Evolutionary conservation across 1,140 invertebrate genomes (phyloP).

Genomic region (Ectropis grisescens): DNA sequence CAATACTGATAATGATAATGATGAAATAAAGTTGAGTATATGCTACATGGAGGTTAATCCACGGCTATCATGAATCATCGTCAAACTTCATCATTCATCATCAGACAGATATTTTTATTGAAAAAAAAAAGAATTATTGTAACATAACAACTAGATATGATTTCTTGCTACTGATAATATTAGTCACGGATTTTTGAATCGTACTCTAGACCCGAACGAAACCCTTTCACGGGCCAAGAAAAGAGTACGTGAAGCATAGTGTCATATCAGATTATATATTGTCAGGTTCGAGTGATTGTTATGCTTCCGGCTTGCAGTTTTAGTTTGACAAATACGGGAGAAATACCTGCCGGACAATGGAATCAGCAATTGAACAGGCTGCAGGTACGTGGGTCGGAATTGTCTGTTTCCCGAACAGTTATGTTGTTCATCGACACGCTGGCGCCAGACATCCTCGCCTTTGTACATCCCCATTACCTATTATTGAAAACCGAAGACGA

Average conservation of each 20-base stretch:
- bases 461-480: slow-evolving; percentile 28
- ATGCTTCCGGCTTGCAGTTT: slow-evolving; percentile 46
- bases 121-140: too few relatives aligned
- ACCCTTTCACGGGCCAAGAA: slow-evolving; percentile 14
- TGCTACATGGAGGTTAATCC: too few relatives aligned
- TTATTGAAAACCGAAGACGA: slow-evolving; percentile 13
- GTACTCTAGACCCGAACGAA: slow-evolving; percentile 1
- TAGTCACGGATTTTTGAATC: too few relatives aligned
- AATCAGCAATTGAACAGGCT: too few relatives aligned
- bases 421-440: slow-evolving; percentile 46
- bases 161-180: too few relatives aligned
- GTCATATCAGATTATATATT: slow-evolving; percentile 33
- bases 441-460: slow-evolving; percentile 44
- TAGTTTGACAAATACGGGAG: slow-evolving; percentile 27
- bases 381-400: too few relatives aligned
- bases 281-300: slow-evolving; percentile 21
- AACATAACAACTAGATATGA: too few relatives aligned
- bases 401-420: slow-evolving; percentile 36
- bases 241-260: slow-evolving; percentile 22
- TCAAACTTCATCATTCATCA: too few relatives aligned
- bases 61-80: too few relatives aligned
- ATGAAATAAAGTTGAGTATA: too few relatives aligned
- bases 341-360: slow-evolving; percentile 41
- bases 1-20: too few relatives aligned
- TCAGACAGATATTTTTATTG: too few relatives aligned